Percentiles rank a stretch among this genome's conserved stretches.
phyloP scores from a whole-genome alignment of 2,113 vertebrate genomes.

The Galemys pyrenaicus region DNA sequence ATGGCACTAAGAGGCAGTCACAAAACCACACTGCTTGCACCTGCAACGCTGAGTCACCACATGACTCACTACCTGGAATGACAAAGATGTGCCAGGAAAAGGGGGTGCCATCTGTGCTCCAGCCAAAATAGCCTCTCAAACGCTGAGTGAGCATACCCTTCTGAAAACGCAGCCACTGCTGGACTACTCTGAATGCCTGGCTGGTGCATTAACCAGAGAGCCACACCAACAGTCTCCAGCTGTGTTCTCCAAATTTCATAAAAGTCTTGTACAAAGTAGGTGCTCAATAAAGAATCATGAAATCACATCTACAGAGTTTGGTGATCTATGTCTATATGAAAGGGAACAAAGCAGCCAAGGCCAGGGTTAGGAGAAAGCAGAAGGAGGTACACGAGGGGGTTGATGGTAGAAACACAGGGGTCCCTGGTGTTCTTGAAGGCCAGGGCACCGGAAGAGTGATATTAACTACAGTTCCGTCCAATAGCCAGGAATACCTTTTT shows the following conservation, averaged over 20 bases:
- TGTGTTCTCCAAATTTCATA: not conserved
- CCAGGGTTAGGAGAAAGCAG: not conserved
- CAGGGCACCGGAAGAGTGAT: not conserved
- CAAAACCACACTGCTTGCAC: not conserved
- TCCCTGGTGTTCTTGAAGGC: not conserved
- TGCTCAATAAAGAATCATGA: not conserved
- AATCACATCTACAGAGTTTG: not conserved
- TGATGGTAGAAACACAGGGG: not conserved
- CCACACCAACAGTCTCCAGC: not conserved
- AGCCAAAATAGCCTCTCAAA: not conserved
- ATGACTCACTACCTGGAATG: not conserved
- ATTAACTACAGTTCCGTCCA: not conserved
- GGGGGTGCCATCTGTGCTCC: not conserved
- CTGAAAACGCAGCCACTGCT: not conserved
- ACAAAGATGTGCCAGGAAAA: not conserved
- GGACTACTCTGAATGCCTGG: fast-evolving
- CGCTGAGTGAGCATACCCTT: fast-evolving
- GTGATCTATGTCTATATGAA: not conserved
- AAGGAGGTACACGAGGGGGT: not conserved
- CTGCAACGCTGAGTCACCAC: not conserved
- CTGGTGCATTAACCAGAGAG: not conserved
- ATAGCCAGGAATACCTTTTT: slow-evolving; percentile 45
- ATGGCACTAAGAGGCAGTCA: not conserved
- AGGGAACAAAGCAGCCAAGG: not conserved
- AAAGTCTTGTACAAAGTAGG: not conserved